These are phyloP conservation scores for Aspidiotus destructor DNA, from an alignment of 2,888 invertebrate species.

Conservation along the genomic window DNA sequence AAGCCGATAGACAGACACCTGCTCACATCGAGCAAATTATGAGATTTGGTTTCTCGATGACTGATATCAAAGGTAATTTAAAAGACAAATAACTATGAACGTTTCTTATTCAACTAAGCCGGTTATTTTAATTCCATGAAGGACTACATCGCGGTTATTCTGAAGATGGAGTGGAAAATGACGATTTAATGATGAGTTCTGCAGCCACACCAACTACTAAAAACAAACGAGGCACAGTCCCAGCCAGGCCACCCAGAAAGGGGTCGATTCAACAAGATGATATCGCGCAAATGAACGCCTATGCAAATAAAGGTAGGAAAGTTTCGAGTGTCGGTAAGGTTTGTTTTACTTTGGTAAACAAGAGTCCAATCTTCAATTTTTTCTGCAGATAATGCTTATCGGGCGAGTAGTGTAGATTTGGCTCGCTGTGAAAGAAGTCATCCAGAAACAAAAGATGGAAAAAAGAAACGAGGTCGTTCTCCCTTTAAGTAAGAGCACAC, in stretches of 20 bases:
- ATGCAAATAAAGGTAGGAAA: background rate
- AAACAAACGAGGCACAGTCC: conserved; percentile 41
- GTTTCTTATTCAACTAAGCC: background rate
- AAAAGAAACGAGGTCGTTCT: conserved; percentile 74
- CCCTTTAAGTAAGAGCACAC: conserved; percentile 64
- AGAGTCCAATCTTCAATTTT: conserved; percentile 36
- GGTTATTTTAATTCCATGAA: conserved; percentile 40
- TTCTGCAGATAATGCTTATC: conserved; percentile 49
- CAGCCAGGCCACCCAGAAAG: conserved; percentile 64
- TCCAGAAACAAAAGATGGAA: conserved; percentile 49
- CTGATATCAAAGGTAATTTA: conserved; percentile 70
- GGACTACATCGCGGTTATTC: conserved; percentile 73
- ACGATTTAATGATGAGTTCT: conserved; percentile 49
- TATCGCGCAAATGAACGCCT: conserved; percentile 14
- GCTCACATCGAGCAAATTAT: conserved; percentile 84
- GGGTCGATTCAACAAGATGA: conserved; percentile 53
- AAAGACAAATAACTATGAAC: background rate
- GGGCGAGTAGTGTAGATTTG: conserved; percentile 69
- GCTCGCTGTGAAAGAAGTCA: conserved; percentile 49
- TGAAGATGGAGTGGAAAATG: conserved; percentile 67
- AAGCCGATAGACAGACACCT: conserved; percentile 58
- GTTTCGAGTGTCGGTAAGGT: background rate
- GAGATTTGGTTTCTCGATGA: conserved; percentile 82
- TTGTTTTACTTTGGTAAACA: too few relatives aligned
- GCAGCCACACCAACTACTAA: conserved; percentile 38